Evolutionary conservation across 1,140 invertebrate species (phyloP).

Genomic region (Agrilus planipennis): DNA sequence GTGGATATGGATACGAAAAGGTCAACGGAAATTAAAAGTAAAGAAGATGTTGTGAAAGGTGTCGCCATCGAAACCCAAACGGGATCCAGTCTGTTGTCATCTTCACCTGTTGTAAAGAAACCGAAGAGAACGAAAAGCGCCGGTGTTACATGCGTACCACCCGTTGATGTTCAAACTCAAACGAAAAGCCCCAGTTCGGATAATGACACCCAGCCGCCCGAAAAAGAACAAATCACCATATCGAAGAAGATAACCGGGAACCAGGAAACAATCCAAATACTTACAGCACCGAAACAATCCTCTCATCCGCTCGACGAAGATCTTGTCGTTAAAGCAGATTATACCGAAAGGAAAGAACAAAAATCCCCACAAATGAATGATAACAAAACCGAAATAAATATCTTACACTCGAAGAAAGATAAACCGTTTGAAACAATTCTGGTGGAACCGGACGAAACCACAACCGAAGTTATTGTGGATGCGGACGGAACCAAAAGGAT

Average conservation of each 20-base stretch:
- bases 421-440: conserved; percentile 67
- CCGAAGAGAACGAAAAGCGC: conserved; percentile 31
- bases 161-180: conserved; percentile 46
- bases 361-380: conserved; percentile 20
- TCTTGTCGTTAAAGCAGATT: conserved; percentile 62
- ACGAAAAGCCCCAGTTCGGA: conserved; percentile 37
- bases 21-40: conserved; percentile 17
- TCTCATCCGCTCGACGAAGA: conserved; percentile 38
- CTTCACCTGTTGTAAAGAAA: conserved; percentile 21
- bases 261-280: conserved; percentile 66
- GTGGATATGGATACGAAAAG: conserved; percentile 15
- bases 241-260: conserved; percentile 52
- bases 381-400: conserved; percentile 43
- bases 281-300: conserved; percentile 46
- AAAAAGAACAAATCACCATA: conserved; percentile 57
- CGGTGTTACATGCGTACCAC: conserved; percentile 38
- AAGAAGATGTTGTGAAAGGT: conserved; percentile 19
- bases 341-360: conserved; percentile 43
- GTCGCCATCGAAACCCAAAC: conserved; percentile 43
- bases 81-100: conserved; percentile 36
- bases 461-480: conserved; percentile 65
- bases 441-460: conserved; percentile 63
- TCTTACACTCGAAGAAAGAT: conserved; percentile 48
- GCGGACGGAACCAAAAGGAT: conserved; percentile 70
- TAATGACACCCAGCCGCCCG: conserved; percentile 26